A percentile compares a stretch with the other conserved stretches of the same genome.
Evolutionary conservation across 2,888 invertebrate species (phyloP).

Genomic region (Hirtodrosophila trivittata): DNA sequence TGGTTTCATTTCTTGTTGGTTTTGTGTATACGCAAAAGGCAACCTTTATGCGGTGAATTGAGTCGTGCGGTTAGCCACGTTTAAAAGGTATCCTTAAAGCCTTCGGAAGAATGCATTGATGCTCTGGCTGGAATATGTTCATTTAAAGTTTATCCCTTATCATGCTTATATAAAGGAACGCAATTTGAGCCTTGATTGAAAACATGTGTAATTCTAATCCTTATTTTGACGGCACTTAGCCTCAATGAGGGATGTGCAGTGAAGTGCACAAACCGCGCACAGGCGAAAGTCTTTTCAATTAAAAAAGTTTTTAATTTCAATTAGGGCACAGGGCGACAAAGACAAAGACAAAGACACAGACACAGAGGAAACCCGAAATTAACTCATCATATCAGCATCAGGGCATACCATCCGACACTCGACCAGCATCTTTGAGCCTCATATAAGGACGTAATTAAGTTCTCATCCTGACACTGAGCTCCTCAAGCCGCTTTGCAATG

Average conservation of each 20-base stretch:
- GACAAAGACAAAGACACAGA: constrained; percentile 28
- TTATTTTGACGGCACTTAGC: constrained; percentile 15
- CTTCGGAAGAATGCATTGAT: no score
- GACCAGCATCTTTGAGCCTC: constrained; percentile 5
- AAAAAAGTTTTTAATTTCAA: constrained; percentile 53
- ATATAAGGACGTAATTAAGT: constrained; percentile 37
- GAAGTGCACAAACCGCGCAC: constrained; percentile 1
- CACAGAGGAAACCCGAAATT: not conserved
- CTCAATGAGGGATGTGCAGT: not conserved
- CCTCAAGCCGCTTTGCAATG: constrained; percentile 1
- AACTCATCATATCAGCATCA: constrained; percentile 13
- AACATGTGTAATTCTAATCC: constrained; percentile 5
- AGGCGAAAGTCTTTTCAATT: constrained; percentile 42
- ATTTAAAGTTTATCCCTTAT: no score
- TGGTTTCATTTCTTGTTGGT: not conserved
- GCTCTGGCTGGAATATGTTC: no score
- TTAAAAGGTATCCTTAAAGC: not conserved
- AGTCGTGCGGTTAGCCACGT: not conserved
- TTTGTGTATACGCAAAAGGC: not conserved
- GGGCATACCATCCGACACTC: constrained; percentile 3
- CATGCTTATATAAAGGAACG: no score
- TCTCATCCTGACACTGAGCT: constrained; percentile 22
- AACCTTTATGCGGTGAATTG: not conserved
- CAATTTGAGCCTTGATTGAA: not conserved
- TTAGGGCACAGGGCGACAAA: constrained; percentile 30